Percentiles rank a stretch among this genome's conserved stretches.
Conservation (phyloP, 1,140 invertebrate species). For the Drosophila mojavensis region DNA sequence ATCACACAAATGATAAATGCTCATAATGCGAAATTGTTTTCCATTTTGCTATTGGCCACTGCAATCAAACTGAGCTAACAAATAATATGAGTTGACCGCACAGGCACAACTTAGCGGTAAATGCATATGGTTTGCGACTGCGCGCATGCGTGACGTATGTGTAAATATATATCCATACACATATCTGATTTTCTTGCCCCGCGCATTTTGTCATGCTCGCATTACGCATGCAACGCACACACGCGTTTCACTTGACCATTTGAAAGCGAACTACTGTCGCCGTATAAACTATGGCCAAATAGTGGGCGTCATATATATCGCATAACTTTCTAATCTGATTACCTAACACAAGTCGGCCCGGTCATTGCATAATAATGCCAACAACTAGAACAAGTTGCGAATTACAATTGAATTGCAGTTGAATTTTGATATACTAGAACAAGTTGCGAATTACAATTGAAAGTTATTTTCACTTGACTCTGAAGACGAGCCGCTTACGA, state of each 20-base stretch:
- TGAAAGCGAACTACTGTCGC: slow-evolving; percentile 61
- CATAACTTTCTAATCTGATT: slow-evolving; percentile 76
- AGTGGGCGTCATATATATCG: slow-evolving; percentile 56
- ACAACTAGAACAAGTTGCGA: slow-evolving; percentile 28
- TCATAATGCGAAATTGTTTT: slow-evolving; percentile 52
- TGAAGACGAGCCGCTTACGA: too few species aligned
- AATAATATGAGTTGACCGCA: slow-evolving; percentile 50
- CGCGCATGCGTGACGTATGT: slow-evolving; percentile 59
- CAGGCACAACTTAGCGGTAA: slow-evolving; percentile 24
- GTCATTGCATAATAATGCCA: slow-evolving; percentile 16
- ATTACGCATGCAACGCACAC: slow-evolving; percentile 65
- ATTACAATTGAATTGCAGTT: slow-evolving; percentile 20
- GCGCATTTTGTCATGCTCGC: slow-evolving; percentile 27
- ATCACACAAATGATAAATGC: slow-evolving; percentile 39
- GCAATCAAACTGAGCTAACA: slow-evolving; percentile 54
- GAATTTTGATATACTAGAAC: background rate
- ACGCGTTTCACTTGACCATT: slow-evolving; percentile 77
- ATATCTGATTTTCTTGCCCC: slow-evolving; percentile 15
- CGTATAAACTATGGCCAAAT: slow-evolving; percentile 48
- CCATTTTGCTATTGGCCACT: slow-evolving; percentile 24
- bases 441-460: slow-evolving; percentile 3
- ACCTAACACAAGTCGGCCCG: slow-evolving; percentile 45
- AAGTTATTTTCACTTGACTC: background rate
- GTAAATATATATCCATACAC: slow-evolving; percentile 5
- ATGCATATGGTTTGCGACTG: slow-evolving; percentile 44